phyloP scores from a whole-genome alignment of 2,888 invertebrate species.

The Tachina grossa region DNA sequence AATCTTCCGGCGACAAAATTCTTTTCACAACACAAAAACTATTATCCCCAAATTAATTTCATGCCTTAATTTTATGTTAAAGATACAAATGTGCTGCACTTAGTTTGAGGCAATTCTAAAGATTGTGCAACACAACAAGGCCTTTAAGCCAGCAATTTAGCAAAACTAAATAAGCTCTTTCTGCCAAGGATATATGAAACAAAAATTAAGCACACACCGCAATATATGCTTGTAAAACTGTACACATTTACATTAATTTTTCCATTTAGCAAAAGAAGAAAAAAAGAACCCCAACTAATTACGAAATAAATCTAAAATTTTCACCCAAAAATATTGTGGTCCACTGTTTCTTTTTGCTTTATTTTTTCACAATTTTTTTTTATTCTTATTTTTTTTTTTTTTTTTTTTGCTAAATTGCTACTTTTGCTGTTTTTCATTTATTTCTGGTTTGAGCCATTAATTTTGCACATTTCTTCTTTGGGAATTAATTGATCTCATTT shows the following conservation, averaged over 20 bases:
- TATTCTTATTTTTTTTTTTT: too few relatives aligned
- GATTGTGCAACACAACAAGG: neutral
- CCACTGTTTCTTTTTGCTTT: constrained; percentile 1
- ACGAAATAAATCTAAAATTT: constrained; percentile 22
- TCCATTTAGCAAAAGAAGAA: too few relatives aligned
- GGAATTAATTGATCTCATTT: constrained; percentile 65
- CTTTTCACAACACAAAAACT: constrained; percentile 40
- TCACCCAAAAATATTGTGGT: neutral
- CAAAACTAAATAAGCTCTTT: constrained; percentile 2
- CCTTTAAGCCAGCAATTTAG: constrained; percentile 10
- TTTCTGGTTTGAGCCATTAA: constrained; percentile 49
- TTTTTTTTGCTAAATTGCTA: neutral
- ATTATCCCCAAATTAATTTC: constrained; percentile 19
- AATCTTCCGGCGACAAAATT: neutral
- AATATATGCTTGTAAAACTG: neutral
- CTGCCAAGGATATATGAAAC: neutral
- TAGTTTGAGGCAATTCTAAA: neutral
- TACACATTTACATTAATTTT: neutral
- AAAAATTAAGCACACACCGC: neutral
- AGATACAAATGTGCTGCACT: constrained; percentile 9
- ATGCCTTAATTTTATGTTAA: constrained; percentile 17
- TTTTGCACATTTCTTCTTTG: constrained; percentile 47
- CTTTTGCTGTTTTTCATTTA: neutral
- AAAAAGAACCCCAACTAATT: constrained; percentile 4
- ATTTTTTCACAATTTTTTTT: neutral